Evolutionary conservation across 30 jellyfish, hydroid and myxozoan genomes (phyloP), one percentile per base, ranked within the genome.

Genomic region (Calvadosia cruxmelitensis): DNA sequence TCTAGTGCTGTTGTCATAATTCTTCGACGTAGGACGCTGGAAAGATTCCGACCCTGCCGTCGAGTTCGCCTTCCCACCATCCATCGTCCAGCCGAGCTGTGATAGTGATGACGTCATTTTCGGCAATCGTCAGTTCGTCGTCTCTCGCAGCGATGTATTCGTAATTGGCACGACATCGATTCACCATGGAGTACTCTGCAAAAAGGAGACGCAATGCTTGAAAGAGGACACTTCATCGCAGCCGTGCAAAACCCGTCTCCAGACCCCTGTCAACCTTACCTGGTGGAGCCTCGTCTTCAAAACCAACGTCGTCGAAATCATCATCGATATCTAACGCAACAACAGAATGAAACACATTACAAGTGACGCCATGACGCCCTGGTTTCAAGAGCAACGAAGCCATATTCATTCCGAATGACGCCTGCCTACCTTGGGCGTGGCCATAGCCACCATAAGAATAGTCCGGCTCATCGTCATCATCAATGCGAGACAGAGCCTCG

Each of bases 21-120:
- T 78, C 95, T 57, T 91, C 96, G 42, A 91, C 99, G 34, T 91
- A 91, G 50, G 95, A 63, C 15, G 94, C 95, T 24, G 99, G 99
- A 69, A 91, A 91, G 20, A 91, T 57, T 30, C 99, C 99, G 28
- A 64, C 68, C 33, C 50, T 53, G 15, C 95, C 95, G 28, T 66
- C 57, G 16, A 78, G 25, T 52, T 78, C 94, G 23, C 99, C 99
- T 36, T 82, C 77, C 99, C 99, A 91, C 99, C 99, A 91, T 63
- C 99, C 99, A 31, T 80, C 95, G 24, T 91, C 99, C 27, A 83
- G 72, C 5, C 71, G 77, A 16, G 72, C 68, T 57, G 77, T 66
- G 3, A 91, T 33, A 29, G 48, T 74, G 74, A 91, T 78, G 82
- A 78, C 75, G 67, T 91, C 99, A 36, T 93, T 94, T 13, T 77